Evolutionary conservation across 2,113 vertebrate species (phyloP), one percentile per base, ranked within the genome.

Genomic region (Tiliqua scincoides): DNA sequence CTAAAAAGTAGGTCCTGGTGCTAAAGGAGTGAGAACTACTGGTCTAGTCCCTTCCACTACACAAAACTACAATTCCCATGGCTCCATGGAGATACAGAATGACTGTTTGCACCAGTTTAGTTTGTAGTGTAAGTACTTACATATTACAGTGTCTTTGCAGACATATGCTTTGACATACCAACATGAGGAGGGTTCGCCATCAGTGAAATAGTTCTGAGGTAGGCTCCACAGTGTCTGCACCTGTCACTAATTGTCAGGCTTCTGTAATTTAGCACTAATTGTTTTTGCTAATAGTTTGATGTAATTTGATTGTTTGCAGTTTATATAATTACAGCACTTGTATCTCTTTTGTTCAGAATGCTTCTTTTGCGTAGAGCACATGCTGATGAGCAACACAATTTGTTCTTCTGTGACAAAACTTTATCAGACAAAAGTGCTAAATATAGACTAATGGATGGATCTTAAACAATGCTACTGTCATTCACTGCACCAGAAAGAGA

Each of bases 211-310:
- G 25, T 27, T 1, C 0, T 20, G 67, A 7, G 15, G 37, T 32
- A 82, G 37, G 15, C 43, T 57, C 12, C 82, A 83, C 87, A 40
- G 25, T 82, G 27, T 40, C 40, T 48, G 79, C 70, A 87, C 37
- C 75, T 75, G n/a, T 75, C 79, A 87, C 72, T 87, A 82, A 82
- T 68, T 76, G 20, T 35, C 63, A 85, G 25, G 5, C 75, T 86
- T 82, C 35, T 81, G 76, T 89, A 71, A 87, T 88, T 91, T 86
- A 91, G n/a, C 27, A 48, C 59, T 70, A 54, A 87, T 88, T 89
- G 63, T 85, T 95, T 91, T 72, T 89, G 86, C 67, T 91, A 92
- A 89, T 78, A 72, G 87, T 83, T 61, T 75, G 86, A 81, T 87
- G 63, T 54, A 79, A 92, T 86, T 62, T 73, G 87, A 88, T 83